Evolutionary conservation across 2,888 invertebrate genomes (phyloP), one percentile per base, ranked within the genome.

Genomic region (Lumbricus terrestris): DNA sequence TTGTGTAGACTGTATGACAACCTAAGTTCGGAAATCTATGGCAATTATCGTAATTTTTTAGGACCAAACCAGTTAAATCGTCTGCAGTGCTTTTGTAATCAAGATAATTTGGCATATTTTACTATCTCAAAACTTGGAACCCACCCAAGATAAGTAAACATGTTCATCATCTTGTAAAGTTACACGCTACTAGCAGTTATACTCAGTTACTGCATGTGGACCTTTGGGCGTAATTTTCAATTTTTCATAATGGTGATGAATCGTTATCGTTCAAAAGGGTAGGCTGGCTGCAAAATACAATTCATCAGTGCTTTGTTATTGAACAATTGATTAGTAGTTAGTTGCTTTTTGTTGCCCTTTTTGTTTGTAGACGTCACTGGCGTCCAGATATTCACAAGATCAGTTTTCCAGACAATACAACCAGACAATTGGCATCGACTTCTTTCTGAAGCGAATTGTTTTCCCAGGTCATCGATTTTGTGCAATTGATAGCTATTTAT

Each of bases 361-460:
- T 20, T 83, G 20, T 85, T 34, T 94, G 90, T 94, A 97, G 97
- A 96, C 96, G 29, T 96, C 96, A 91, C 95, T 97, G 89, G 96
- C 96, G 29, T 95, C 96, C 88, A 95, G 96, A 93, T 97, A 97
- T 94, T 96, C 97, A 92, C 96, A 96, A 93, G 96, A 96, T 93
- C 96, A 96, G 92, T 97, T 96, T 95, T 95, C 94, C 33, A 95
- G 95, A 91, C 94, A 95, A 35, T 96, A 96, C 93, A 94, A 95
- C 92, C 96, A 96, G 92, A 97, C 97, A 1, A 95, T 96, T 42
- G 97, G 97, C 2, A 96, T 97, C 23, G 97, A 97, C 93, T 97
- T 97, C 95, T 96, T 96, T 93, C 95, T 96, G 89, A 96, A 96
- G 94, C 95, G 96, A 93, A 95, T 96, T 85, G 95, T 95, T 91